Evolutionary conservation across 2,113 vertebrate genomes (phyloP), one percentile per base, ranked within the genome.

Genomic region (Chascanopsetta lugubris): DNA sequence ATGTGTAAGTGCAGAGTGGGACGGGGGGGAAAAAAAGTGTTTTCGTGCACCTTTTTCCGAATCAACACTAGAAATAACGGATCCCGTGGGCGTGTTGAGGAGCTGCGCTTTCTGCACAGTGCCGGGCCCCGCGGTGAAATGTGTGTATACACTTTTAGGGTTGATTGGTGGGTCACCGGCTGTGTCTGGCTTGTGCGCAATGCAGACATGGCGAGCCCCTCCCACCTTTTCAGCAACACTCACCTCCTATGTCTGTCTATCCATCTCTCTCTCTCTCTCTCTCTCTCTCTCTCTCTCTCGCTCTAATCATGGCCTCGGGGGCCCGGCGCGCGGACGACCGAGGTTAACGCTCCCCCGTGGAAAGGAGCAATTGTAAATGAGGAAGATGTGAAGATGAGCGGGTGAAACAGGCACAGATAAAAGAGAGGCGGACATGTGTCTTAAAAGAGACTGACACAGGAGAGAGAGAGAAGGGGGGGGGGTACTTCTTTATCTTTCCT

Each of bases 281-380:
- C 9, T 72, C 71, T 36, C 61, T 29, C 45, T 29, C 68, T 27
- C 43, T 8, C 46, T 13, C 36, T 11, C 56, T 36, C 56, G 21
- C 25, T 50, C 55, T 86, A 87, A 90, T 91, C 88, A 83, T 76
- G 72, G 79, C 89, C 82, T 53, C 11, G 24, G 79, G n/a, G 86
- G 83, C 75, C 48, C 29, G 11, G 76, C 45, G 46, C 87, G 77
- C 27, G 51, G 76, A 82, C 48, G 57, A 82, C 83, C 79, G 85
- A 87, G 87, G 89, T 90, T 88, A 92, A 88, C 75, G 34, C 77
- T 88, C 65, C 81, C 87, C 69, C 5, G 80, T 82, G 75, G 79
- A 80, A 43, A 61, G 65, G 65, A 84, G 77, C 77, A 54, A 83
- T 77, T 84, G 85, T 85, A 88, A 88, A 91, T 79, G 75, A 90